Conservation (phyloP, 2,797 vertebrate genomes). For the Syndactyla subalaris region DNA sequence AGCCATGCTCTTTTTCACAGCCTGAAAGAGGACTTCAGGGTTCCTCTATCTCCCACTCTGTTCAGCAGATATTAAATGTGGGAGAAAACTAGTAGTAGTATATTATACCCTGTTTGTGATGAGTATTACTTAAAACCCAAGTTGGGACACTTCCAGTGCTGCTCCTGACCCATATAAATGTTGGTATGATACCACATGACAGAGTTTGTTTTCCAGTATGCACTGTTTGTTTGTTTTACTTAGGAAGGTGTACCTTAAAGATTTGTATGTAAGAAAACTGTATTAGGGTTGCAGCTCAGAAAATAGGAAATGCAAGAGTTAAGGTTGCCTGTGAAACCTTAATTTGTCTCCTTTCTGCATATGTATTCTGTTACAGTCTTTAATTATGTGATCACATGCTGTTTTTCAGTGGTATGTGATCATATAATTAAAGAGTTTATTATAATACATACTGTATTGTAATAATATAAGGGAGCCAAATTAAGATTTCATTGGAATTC, state of each 20-base stretch:
- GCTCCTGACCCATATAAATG: neutral
- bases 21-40: neutral
- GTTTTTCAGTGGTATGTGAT: slow-evolving; percentile 61
- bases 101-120: neutral
- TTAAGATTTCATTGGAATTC: slow-evolving; percentile 39
- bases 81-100: neutral
- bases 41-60: neutral
- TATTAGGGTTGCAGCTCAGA: neutral
- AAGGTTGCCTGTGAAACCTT: slow-evolving; percentile 50
- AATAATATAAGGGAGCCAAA: slow-evolving; percentile 41
- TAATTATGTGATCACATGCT: slow-evolving; percentile 70
- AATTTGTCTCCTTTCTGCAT: slow-evolving; percentile 61
- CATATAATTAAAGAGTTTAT: slow-evolving; percentile 62
- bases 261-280: neutral
- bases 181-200: neutral
- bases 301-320: slow-evolving; percentile 57
- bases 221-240: neutral
- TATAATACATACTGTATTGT: slow-evolving; percentile 50
- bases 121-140: neutral
- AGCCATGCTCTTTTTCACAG: neutral
- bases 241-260: neutral
- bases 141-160: neutral
- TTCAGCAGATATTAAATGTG: neutral
- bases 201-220: neutral
- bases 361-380: slow-evolving; percentile 58